phyloP scores from a whole-genome alignment of 2,113 vertebrate species.

The Corapipo altera region DNA sequence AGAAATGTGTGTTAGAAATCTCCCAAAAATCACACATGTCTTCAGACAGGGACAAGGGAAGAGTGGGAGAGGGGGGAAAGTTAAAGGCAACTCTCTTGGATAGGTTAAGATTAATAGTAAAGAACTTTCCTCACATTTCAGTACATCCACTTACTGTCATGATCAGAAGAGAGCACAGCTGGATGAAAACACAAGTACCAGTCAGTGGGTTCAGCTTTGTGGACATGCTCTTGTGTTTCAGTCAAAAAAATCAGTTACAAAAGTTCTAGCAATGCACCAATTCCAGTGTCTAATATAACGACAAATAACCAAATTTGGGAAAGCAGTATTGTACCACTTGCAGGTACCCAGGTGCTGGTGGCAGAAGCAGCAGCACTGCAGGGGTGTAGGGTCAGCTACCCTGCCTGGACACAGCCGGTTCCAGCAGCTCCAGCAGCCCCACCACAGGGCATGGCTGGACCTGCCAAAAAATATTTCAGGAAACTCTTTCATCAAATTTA shows the following conservation, averaged over 20 bases:
- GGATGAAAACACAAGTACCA: fast-evolving
- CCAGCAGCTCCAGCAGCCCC: neutral
- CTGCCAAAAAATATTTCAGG: neutral
- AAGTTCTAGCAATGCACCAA: neutral
- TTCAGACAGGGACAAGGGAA: neutral
- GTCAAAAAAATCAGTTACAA: neutral
- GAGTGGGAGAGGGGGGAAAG: neutral
- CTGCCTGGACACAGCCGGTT: fast-evolving
- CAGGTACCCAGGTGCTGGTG: no score
- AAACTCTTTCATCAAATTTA: neutral
- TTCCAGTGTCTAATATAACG: neutral
- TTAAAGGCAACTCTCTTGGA: neutral
- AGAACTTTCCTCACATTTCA: neutral
- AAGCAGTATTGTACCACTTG: fast-evolving
- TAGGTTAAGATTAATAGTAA: neutral
- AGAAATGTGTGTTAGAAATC: neutral
- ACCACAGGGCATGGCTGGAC: fast-evolving
- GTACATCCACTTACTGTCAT: neutral
- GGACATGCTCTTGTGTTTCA: neutral
- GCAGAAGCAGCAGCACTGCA: neutral
- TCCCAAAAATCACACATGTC: neutral
- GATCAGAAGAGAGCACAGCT: neutral
- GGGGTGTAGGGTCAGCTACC: neutral
- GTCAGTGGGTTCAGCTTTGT: neutral
- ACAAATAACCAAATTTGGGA: neutral